phyloP scores from a whole-genome alignment of 2,888 invertebrate genomes.

The Leptopilina myrica region DNA sequence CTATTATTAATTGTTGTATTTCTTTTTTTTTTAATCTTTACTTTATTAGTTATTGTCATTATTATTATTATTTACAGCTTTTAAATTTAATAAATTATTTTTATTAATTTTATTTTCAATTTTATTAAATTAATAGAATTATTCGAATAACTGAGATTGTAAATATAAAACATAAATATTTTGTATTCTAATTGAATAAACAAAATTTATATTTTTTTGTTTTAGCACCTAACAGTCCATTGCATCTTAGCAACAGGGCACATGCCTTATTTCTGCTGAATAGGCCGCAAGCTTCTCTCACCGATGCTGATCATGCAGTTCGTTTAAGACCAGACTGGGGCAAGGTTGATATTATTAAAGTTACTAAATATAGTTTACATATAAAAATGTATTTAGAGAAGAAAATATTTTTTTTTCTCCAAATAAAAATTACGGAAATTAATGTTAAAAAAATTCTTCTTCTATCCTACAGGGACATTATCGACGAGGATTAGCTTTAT shows the following conservation, averaged over 20 bases:
- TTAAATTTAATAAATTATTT: too few species aligned
- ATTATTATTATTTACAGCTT: too few species aligned
- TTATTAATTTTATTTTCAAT: too few species aligned
- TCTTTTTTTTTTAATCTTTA: too few species aligned
- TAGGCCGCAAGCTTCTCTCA: conserved; percentile 81
- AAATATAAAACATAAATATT: too few species aligned
- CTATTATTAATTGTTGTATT: too few species aligned
- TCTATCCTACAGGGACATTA: conserved; percentile 78
- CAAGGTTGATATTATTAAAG: conserved; percentile 78
- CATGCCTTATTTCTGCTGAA: conserved; percentile 81
- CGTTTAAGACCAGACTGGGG: conserved; percentile 82
- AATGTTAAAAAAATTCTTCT: background rate
- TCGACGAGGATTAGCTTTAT: conserved; percentile 79
- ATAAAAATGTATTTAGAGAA: background rate
- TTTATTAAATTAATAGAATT: too few species aligned
- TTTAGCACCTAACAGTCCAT: conserved; percentile 82
- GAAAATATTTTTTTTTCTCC: background rate
- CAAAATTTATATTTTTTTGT: conserved; percentile 60
- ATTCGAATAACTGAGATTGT: too few species aligned
- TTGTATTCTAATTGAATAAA: too few species aligned
- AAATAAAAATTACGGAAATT: background rate
- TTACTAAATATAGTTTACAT: background rate
- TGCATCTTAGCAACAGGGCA: conserved; percentile 81
- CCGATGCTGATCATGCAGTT: conserved; percentile 82
- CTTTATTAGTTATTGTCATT: too few species aligned